phyloP scores from a whole-genome alignment of 2,797 vertebrate genomes.

The Thunnus albacares region DNA sequence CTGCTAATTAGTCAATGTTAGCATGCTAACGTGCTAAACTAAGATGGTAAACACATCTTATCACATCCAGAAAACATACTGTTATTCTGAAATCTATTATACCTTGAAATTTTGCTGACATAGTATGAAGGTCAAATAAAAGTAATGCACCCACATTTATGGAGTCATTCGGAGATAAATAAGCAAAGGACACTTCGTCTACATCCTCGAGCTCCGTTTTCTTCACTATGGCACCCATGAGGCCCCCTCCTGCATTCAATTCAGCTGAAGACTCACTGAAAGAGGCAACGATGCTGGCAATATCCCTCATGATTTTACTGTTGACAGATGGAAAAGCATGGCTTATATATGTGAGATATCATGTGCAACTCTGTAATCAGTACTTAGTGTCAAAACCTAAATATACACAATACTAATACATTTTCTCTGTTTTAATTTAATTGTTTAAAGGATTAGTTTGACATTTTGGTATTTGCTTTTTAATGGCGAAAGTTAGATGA shows the following conservation, averaged over 20 bases:
- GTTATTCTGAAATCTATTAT: background rate
- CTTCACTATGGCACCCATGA: constrained; percentile 62
- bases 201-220: fast-evolving
- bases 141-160: constrained; percentile 67
- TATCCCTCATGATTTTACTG: constrained; percentile 31
- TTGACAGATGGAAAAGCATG: constrained; percentile 12
- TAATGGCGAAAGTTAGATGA: no score
- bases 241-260: constrained; percentile 21
- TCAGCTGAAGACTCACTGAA: constrained; percentile 35
- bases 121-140: background rate
- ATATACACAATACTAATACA: background rate
- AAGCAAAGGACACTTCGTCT: constrained; percentile 41
- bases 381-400: background rate
- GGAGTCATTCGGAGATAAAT: fast-evolving
- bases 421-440: background rate
- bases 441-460: no score
- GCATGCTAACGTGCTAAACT: no score
- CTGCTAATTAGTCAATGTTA: no score
- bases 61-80: background rate
- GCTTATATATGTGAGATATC: background rate
- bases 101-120: background rate
- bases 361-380: background rate
- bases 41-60: no score
- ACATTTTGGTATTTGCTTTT: no score
- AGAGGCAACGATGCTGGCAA: fast-evolving